These are phyloP conservation scores for Pseudomyrmex cubaensis DNA, from an alignment of 1,140 invertebrate species.

Conservation along the genomic window DNA sequence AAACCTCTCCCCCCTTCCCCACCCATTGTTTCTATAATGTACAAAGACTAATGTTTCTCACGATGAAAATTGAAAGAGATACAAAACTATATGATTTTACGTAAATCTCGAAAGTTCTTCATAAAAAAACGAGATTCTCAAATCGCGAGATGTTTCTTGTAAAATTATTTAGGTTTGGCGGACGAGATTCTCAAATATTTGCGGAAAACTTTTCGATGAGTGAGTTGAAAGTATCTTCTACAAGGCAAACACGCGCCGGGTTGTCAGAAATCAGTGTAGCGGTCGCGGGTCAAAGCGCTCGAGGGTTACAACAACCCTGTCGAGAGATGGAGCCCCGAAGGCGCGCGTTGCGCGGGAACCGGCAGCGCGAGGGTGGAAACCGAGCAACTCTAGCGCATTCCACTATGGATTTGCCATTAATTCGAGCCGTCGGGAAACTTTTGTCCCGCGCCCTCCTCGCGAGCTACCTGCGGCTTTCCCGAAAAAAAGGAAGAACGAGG, in stretches of 20 bases:
- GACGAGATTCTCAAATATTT: neutral
- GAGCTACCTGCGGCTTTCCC: conserved; percentile 76
- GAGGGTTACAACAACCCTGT: conserved; percentile 4
- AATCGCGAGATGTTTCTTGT: neutral
- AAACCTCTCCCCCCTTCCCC: too few species aligned
- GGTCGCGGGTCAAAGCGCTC: conserved; percentile 6
- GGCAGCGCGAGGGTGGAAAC: conserved; percentile 52
- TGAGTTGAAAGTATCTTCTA: neutral
- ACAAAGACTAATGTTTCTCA: too few species aligned
- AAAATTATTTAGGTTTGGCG: too few species aligned
- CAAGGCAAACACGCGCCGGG: neutral
- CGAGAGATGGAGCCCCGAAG: conserved; percentile 74
- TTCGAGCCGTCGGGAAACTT: conserved; percentile 76
- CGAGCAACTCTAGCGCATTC: conserved; percentile 64
- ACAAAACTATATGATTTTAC: neutral
- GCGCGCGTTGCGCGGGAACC: conserved; percentile 18
- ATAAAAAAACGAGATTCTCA: neutral
- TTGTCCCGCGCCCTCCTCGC: conserved; percentile 73
- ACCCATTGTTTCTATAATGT: neutral
- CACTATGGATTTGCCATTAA: conserved; percentile 84
- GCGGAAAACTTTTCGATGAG: neutral
- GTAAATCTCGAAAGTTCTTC: neutral
- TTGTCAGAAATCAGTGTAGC: conserved; percentile 31
- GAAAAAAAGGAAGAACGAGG: conserved; percentile 48
- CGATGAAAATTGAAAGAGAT: conserved; percentile 8